A percentile compares a stretch with the other conserved stretches of the same genome.
Evolutionary conservation across 2,888 invertebrate genomes (phyloP).

Genomic region (Cerceris ruficornis): DNA sequence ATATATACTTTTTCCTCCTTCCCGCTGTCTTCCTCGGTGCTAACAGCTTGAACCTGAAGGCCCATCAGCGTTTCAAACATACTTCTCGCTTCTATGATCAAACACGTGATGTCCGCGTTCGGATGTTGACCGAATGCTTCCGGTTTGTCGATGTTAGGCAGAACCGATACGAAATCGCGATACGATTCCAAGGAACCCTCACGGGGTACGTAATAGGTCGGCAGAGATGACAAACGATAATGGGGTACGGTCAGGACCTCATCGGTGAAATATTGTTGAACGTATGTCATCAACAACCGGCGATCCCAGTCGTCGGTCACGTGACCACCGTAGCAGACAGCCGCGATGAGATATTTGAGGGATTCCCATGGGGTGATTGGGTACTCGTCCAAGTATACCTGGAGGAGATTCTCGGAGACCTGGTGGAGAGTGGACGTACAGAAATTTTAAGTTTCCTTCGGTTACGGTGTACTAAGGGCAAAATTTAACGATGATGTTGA

Average conservation of each 20-base stretch:
- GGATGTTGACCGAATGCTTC: constrained; percentile 95
- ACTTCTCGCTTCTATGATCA: constrained; percentile 90
- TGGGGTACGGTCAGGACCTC: constrained; percentile 86
- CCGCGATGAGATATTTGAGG: constrained; percentile 92
- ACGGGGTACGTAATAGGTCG: constrained; percentile 91
- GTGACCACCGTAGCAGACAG: constrained; percentile 95
- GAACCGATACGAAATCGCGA: constrained; percentile 89
- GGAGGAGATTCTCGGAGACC: constrained; percentile 92
- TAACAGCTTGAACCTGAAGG: constrained; percentile 87
- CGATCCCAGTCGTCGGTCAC: constrained; percentile 90
- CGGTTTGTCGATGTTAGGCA: constrained; percentile 91
- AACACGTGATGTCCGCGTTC: constrained; percentile 93
- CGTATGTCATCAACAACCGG: constrained; percentile 90
- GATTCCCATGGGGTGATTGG: constrained; percentile 94
- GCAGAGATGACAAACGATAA: constrained; percentile 89
- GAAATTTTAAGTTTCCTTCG: neutral
- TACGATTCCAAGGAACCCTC: constrained; percentile 92
- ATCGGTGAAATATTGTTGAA: constrained; percentile 91
- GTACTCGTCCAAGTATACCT: constrained; percentile 93
- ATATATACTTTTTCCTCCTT: constrained; percentile 87
- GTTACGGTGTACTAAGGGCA: too few species aligned
- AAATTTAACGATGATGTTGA: neutral
- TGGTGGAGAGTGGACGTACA: constrained; percentile 69
- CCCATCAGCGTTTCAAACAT: constrained; percentile 91
- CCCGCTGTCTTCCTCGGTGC: constrained; percentile 84